phyloP scores from a whole-genome alignment of 2,888 invertebrate species.

The Xestia xanthographa region DNA sequence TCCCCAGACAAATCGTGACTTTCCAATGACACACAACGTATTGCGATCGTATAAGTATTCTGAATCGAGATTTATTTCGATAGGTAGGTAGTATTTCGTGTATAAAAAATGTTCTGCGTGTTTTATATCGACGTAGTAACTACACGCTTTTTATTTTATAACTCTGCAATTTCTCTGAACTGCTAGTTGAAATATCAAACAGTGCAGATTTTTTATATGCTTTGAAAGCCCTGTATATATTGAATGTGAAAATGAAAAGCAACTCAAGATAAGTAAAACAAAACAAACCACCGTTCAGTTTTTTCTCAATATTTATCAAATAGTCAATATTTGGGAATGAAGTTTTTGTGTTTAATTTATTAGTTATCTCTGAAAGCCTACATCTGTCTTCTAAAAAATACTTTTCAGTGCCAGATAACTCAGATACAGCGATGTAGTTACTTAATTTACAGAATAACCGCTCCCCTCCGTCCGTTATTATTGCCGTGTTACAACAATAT shows the following conservation, averaged over 20 bases:
- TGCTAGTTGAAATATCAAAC: constrained; percentile 1
- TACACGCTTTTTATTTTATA: background rate
- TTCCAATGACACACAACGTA: constrained; percentile 38
- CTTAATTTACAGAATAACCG: constrained; percentile 42
- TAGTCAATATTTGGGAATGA: background rate
- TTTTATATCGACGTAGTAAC: constrained; percentile 19
- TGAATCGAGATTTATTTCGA: constrained; percentile 27
- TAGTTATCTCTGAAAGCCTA: background rate
- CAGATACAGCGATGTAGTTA: constrained; percentile 8
- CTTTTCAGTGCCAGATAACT: constrained; percentile 3
- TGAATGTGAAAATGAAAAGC: background rate
- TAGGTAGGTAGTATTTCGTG: background rate
- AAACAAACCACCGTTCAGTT: background rate
- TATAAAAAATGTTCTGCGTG: background rate
- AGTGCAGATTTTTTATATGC: background rate
- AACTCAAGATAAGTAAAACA: background rate
- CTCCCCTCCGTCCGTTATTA: constrained; percentile 43
- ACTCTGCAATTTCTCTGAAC: background rate
- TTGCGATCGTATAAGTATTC: constrained; percentile 35
- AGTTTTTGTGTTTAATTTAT: constrained; percentile 2
- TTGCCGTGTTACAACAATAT: constrained; percentile 50
- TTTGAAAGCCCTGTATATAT: background rate
- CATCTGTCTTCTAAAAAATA: background rate
- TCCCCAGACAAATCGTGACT: constrained; percentile 46
- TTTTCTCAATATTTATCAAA: background rate